Percentiles rank a stretch among this genome's conserved stretches.
phyloP scores from a whole-genome alignment of 2,113 vertebrate species.

The Capreolus pygargus region DNA sequence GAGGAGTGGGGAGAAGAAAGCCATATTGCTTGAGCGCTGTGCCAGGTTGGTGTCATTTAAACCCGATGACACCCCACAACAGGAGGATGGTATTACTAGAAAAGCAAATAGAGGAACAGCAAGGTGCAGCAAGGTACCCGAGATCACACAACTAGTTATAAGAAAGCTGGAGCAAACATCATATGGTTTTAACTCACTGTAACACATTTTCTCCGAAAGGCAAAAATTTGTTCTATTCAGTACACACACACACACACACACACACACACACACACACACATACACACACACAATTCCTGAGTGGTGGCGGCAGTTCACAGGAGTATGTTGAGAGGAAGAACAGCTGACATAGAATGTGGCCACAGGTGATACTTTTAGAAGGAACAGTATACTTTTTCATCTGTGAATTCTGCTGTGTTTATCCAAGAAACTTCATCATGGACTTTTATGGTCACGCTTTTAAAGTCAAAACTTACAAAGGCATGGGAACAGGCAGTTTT shows the following conservation, averaged over 20 bases:
- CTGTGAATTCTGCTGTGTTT: not conserved
- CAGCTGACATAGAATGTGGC: not conserved
- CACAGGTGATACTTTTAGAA: not conserved
- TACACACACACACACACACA: not conserved
- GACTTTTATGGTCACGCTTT: not conserved
- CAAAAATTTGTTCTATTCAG: not conserved
- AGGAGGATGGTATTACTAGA: not conserved
- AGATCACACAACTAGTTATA: not conserved
- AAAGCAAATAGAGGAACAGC: not conserved
- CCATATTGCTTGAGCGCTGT: not conserved
- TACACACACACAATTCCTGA: not conserved
- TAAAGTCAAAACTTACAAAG: not conserved
- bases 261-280: not conserved
- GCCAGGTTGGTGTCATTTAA: not conserved
- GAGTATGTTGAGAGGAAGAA: not conserved
- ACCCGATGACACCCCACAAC: not conserved
- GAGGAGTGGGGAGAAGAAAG: not conserved
- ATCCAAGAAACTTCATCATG: not conserved
- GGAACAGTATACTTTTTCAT: not conserved
- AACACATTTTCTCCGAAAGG: not conserved
- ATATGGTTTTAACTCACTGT: not conserved
- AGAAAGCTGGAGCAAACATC: not conserved
- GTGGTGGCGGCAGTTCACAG: not conserved
- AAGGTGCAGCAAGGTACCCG: not conserved
- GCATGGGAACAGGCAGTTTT: not conserved